Base-by-base conservation (phyloP, 1,140 invertebrate genomes). In the Hermetia illucens region DNA sequence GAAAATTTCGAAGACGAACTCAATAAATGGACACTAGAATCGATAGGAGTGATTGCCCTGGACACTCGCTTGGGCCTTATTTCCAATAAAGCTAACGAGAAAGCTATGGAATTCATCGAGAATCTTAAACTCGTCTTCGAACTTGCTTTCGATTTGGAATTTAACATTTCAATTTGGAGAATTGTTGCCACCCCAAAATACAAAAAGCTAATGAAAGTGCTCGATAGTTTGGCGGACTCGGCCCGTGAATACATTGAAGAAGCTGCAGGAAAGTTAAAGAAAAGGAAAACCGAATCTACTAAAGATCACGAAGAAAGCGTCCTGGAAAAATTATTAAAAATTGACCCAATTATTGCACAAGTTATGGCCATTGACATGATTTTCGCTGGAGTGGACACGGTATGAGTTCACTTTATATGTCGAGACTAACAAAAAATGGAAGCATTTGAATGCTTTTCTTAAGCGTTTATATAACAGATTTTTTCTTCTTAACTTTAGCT, bases 361-460 rank as follows among this genome's bases (percentile, higher is more conserved):
- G 60, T 69, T 3, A 76, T 82, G 68, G 70, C 74, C 8, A 59
- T 69, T 33, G 79, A 83, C 50, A 74, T 79, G 66, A 44, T 83
- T 27, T 62, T 76, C 22, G 77, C 75, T 21, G 79, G 78, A 32
- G 68, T 82, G 31, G 79, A 82, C 55, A 82, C 78, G 40, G 75
- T 77, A 60, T 61, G 34, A 21, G n/a, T 36, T n/a, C n/a, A n/a
- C n/a, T n/a, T n/a, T n/a, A n/a, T n/a, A n/a, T n/a, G n/a, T n/a
- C n/a, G n/a, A n/a, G n/a, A n/a, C n/a, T n/a, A n/a, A n/a, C n/a
- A n/a, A n/a, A n/a, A n/a, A n/a, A n/a, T n/a, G n/a, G n/a, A n/a
- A n/a, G n/a, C n/a, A n/a, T n/a, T n/a, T n/a, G n/a, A n/a, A n/a
- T n/a, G 60, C n/a, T 25, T 8, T 25, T n/a, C n/a, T 25, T 25